A percentile compares a stretch with the other conserved stretches of the same genome.
These are phyloP conservation scores for Lasiurus cinereus DNA, from an alignment of 2,113 vertebrate species.

Conservation along the genomic window DNA sequence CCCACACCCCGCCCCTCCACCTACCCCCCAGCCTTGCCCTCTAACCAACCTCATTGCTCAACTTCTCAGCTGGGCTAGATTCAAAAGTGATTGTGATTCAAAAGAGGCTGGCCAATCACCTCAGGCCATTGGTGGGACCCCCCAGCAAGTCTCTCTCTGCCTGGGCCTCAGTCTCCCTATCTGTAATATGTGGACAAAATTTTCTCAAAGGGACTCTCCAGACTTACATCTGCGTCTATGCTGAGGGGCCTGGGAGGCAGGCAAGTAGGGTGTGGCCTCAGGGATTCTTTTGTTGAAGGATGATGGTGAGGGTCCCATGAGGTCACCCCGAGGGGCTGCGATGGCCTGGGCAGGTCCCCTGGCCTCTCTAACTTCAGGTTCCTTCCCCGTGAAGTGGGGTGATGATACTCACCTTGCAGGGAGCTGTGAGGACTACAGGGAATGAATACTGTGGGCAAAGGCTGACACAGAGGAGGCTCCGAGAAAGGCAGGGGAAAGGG, in stretches of 20 bases:
- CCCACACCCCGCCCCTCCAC: not conserved
- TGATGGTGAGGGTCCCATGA: not conserved
- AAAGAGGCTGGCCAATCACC: not conserved
- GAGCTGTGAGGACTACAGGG: not conserved
- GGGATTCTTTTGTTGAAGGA: not conserved
- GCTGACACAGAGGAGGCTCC: not conserved
- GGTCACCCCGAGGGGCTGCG: not conserved
- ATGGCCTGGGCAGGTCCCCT: not conserved
- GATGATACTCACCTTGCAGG: not conserved
- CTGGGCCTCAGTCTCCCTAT: not conserved
- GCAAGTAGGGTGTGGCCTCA: not conserved
- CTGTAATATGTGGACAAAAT: not conserved
- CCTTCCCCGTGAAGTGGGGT: not conserved
- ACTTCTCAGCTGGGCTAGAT: not conserved
- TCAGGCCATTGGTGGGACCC: not conserved
- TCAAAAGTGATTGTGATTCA: not conserved
- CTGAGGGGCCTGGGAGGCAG: not conserved
- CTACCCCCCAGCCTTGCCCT: not conserved
- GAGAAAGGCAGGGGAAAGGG: not conserved
- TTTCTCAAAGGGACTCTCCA: not conserved
- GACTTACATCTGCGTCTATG: not conserved
- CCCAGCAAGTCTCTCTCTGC: not conserved
- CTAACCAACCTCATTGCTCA: not conserved
- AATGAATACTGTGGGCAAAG: not conserved
- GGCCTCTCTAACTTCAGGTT: not conserved